Conservation (phyloP, 1,140 invertebrate species). For the Aphidius ervi region DNA sequence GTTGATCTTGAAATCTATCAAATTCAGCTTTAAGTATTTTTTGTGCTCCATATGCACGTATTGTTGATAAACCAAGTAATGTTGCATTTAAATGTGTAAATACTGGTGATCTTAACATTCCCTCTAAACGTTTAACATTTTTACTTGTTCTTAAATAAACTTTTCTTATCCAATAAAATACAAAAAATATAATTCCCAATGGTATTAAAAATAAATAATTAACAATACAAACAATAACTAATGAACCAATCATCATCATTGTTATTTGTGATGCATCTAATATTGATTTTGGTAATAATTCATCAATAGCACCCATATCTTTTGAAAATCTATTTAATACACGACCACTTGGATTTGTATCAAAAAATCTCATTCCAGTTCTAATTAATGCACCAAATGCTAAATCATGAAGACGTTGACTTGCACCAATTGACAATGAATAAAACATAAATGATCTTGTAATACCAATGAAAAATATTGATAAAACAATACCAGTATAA, state of each 20-base stretch:
- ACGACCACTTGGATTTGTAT: conserved; percentile 66
- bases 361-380: conserved; percentile 68
- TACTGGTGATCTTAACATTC: conserved; percentile 73
- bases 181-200: conserved; percentile 59
- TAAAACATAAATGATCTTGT: conserved; percentile 57
- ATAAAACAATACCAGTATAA: conserved; percentile 47
- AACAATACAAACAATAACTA: conserved; percentile 64
- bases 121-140: conserved; percentile 78
- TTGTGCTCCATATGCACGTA: conserved; percentile 79
- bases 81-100: conserved; percentile 87
- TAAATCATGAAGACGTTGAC: conserved; percentile 60
- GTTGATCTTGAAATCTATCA: conserved; percentile 61
- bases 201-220: conserved; percentile 69
- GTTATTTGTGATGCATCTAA: conserved; percentile 71
- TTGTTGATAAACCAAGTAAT: conserved; percentile 83
- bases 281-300: conserved; percentile 68
- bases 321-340: conserved; percentile 71
- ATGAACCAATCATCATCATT: conserved; percentile 58
- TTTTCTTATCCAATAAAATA: conserved; percentile 68
- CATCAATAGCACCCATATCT: conserved; percentile 76
- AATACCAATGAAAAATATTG: conserved; percentile 47
- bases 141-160: conserved; percentile 76
- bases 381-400: conserved; percentile 61
- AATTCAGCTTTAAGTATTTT: conserved; percentile 75
- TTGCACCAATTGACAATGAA: conserved; percentile 58